A percentile compares a stretch with the other conserved stretches of the same genome.
Conservation (phyloP, 2,888 invertebrate species). For the Cheilosia grossa region DNA sequence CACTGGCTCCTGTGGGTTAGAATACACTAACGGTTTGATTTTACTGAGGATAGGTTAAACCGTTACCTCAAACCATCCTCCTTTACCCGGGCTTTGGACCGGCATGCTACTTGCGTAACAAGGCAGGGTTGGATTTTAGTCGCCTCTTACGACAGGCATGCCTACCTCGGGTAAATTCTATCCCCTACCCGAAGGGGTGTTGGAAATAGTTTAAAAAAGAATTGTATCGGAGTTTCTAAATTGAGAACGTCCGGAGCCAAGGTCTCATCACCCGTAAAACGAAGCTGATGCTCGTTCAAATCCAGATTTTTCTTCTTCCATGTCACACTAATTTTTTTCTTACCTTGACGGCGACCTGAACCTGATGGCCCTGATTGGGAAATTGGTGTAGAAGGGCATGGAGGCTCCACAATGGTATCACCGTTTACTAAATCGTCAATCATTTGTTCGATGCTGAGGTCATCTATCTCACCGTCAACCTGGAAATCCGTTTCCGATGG, state of each 20-base stretch:
- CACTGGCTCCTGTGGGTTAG: too few relatives aligned
- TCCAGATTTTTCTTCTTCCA: slow-evolving; percentile 13
- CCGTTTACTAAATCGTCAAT: neutral
- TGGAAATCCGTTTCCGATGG: slow-evolving; percentile 1
- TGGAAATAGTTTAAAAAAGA: neutral
- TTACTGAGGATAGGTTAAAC: too few relatives aligned
- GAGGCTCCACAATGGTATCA: slow-evolving; percentile 1
- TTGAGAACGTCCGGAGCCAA: neutral
- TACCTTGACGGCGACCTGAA: slow-evolving; percentile 4
- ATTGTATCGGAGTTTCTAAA: slow-evolving; percentile 6
- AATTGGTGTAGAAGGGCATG: neutral
- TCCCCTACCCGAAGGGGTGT: too few relatives aligned
- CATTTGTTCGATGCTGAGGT: neutral
- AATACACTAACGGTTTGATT: too few relatives aligned
- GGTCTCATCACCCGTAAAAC: slow-evolving; percentile 5
- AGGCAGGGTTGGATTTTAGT: too few relatives aligned
- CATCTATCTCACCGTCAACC: neutral
- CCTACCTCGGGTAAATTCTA: too few relatives aligned
- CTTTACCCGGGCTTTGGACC: too few relatives aligned
- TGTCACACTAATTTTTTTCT: neutral
- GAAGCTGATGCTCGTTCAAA: slow-evolving; percentile 5
- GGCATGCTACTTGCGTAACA: too few relatives aligned
- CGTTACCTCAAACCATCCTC: too few relatives aligned
- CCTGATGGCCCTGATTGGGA: neutral
- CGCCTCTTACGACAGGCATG: too few relatives aligned